A percentile compares a stretch with the other conserved stretches of the same genome.
These are phyloP conservation scores for Microplitis demolitor DNA, from an alignment of 1,140 invertebrate genomes.

Conservation along the genomic window DNA sequence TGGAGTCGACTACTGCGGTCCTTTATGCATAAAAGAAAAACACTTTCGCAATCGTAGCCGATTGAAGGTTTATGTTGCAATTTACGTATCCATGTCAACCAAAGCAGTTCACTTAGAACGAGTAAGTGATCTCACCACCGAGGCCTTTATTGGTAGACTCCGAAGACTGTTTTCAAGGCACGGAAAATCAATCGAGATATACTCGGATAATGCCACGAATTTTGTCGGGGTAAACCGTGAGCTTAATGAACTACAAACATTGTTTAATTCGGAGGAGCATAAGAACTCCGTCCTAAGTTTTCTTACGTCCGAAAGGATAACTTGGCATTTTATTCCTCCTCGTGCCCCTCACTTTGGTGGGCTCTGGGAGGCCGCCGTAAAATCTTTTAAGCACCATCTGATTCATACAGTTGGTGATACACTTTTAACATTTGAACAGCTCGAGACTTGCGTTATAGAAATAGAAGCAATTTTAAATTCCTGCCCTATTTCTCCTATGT, in stretches of 20 bases:
- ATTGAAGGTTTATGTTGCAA: no score
- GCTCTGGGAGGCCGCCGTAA: neutral
- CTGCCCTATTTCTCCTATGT: neutral
- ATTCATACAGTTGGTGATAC: neutral
- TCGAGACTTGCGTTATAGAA: neutral
- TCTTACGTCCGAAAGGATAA: neutral
- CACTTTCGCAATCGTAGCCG: no score
- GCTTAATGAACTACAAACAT: neutral
- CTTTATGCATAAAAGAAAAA: no score
- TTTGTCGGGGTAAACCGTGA: neutral
- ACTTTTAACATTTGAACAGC: neutral
- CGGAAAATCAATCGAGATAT: neutral
- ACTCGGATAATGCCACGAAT: neutral
- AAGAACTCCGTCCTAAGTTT: neutral
- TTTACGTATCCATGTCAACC: neutral
- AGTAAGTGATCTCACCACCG: neutral
- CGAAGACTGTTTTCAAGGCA: neutral
- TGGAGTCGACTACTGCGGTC: no score
- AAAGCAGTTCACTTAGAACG: neutral
- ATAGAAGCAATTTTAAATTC: neutral
- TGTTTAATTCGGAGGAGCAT: neutral
- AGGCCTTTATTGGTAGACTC: neutral
- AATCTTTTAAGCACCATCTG: neutral
- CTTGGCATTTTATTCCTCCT: slow-evolving; percentile 5
- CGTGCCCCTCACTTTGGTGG: slow-evolving; percentile 8